Evolutionary conservation across 2,888 invertebrate genomes (phyloP).

Genomic region (Trimorus sp.): DNA sequence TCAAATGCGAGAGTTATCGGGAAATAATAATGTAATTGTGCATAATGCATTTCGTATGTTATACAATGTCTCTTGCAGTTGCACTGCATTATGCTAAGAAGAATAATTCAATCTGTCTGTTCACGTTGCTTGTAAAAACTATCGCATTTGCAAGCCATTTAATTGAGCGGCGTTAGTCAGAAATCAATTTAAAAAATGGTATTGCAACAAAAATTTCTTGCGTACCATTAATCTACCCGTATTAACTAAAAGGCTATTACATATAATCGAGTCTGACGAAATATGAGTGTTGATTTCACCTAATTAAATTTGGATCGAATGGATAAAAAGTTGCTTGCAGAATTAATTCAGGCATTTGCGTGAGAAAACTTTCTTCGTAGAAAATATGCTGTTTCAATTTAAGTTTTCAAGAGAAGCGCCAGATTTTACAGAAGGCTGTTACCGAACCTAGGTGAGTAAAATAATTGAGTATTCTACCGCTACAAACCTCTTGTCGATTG

Average conservation of each 20-base stretch:
- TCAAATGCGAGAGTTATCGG: conserved; percentile 56
- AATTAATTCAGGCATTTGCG: neutral
- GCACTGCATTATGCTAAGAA: conserved; percentile 11
- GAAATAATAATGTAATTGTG: conserved; percentile 62
- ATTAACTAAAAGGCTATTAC: too few relatives aligned
- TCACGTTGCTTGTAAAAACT: neutral
- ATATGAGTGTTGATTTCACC: too few relatives aligned
- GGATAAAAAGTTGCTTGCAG: too few relatives aligned
- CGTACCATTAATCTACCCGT: too few relatives aligned
- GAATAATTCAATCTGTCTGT: conserved; percentile 3
- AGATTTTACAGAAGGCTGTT: conserved; percentile 43
- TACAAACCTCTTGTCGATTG: conserved; percentile 78
- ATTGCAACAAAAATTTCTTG: too few relatives aligned
- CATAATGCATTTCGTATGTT: conserved; percentile 54
- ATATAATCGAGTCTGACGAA: too few relatives aligned
- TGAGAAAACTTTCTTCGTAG: conserved; percentile 9
- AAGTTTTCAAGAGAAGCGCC: conserved; percentile 20
- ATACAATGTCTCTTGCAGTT: conserved; percentile 57
- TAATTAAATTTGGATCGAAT: too few relatives aligned
- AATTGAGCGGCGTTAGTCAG: too few relatives aligned
- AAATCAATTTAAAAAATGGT: too few relatives aligned
- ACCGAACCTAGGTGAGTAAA: conserved; percentile 61
- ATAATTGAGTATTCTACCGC: conserved; percentile 79
- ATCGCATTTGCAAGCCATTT: too few relatives aligned
- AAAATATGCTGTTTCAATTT: conserved; percentile 4